A percentile compares a stretch with the other conserved stretches of the same genome.
Conservation (phyloP, 2,113 vertebrate genomes). For the Nesogale talazaci region DNA sequence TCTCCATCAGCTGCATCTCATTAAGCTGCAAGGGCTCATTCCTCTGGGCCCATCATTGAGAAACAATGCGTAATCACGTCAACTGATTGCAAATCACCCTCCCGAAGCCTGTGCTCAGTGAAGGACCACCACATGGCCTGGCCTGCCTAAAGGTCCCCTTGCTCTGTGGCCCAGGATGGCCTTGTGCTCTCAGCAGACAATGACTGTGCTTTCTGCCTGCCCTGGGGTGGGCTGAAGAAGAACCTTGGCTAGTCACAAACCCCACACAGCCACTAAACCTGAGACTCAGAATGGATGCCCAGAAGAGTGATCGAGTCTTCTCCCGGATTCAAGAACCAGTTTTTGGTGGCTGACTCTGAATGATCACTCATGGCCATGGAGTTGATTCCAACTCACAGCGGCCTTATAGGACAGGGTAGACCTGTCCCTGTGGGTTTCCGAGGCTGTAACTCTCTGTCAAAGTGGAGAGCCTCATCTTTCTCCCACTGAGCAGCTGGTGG, state of each 20-base stretch:
- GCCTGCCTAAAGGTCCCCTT: conserved; percentile 72
- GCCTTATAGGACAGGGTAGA: too few relatives aligned
- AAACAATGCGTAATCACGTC: conserved; percentile 91
- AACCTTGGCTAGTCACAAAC: background rate
- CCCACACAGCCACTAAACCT: background rate
- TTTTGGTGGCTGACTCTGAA: background rate
- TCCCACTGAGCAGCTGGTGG: too few relatives aligned
- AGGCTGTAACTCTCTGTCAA: too few relatives aligned
- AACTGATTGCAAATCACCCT: conserved; percentile 89
- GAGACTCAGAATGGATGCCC: background rate
- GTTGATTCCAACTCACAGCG: too few relatives aligned
- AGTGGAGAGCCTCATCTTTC: too few relatives aligned
- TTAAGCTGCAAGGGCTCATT: conserved; percentile 87
- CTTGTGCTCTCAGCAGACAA: background rate
- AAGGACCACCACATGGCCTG: conserved; percentile 70
- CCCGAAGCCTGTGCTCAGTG: conserved; percentile 81
- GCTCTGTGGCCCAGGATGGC: conserved; percentile 35
- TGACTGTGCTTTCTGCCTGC: background rate
- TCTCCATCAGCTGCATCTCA: conserved; percentile 90
- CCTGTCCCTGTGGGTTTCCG: too few relatives aligned
- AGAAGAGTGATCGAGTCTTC: background rate
- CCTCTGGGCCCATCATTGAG: conserved; percentile 86
- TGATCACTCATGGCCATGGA: too few relatives aligned
- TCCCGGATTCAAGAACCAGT: background rate
- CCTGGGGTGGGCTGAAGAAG: background rate